Evolutionary conservation across 1,140 invertebrate genomes (phyloP).

Genomic region (Heliconius hermathena): DNA sequence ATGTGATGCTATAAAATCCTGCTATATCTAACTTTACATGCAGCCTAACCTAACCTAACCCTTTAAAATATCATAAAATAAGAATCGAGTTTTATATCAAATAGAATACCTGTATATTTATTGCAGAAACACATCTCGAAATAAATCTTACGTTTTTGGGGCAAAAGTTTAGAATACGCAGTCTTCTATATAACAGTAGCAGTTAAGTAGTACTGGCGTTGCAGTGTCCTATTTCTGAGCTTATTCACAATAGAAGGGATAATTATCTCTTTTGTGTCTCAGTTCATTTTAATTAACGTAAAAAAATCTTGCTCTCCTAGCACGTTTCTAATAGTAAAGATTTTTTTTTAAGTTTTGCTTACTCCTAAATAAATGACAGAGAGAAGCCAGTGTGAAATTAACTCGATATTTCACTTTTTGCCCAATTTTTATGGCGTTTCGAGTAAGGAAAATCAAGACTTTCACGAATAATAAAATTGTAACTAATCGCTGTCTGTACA

Average conservation of each 20-base stretch:
- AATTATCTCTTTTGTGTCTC: constrained; percentile 5
- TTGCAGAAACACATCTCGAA: background rate
- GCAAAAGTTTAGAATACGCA: background rate
- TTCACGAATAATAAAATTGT: too few relatives aligned
- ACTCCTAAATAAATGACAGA: too few relatives aligned
- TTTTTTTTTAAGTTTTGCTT: background rate
- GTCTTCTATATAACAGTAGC: background rate
- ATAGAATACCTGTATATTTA: background rate
- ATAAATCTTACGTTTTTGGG: background rate
- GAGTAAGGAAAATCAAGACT: too few relatives aligned
- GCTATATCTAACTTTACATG: too few relatives aligned
- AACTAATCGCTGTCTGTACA: too few relatives aligned
- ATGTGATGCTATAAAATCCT: background rate
- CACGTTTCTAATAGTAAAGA: background rate
- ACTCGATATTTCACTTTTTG: too few relatives aligned
- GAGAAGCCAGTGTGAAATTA: too few relatives aligned
- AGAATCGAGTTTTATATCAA: background rate
- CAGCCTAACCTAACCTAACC: too few relatives aligned
- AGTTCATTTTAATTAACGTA: constrained; percentile 8
- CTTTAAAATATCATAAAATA: background rate
- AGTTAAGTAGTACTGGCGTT: background rate
- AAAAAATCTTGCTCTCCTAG: background rate
- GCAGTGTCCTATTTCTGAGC: constrained; percentile 1
- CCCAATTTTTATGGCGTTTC: too few relatives aligned
- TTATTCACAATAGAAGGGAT: background rate